Percentiles rank a stretch among this genome's conserved stretches.
Conservation (phyloP, 2,797 vertebrate genomes). For the Channallabes apus region DNA sequence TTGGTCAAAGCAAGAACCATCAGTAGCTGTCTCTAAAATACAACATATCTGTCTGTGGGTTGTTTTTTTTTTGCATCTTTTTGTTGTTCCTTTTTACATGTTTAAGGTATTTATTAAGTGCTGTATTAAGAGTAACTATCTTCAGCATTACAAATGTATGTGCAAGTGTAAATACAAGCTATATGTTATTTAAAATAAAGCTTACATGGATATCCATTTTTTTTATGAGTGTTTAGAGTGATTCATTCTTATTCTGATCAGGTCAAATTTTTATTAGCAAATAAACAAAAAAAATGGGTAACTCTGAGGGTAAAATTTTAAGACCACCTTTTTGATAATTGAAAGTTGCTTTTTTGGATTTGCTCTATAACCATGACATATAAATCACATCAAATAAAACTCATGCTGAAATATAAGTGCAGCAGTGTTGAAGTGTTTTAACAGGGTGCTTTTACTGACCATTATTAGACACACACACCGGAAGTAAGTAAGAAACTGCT, state of each 20-base stretch:
- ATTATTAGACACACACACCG: background rate
- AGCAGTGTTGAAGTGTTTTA: background rate
- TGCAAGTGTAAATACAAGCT: slow-evolving; percentile 58
- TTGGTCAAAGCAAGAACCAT: slow-evolving; percentile 4
- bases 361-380: background rate
- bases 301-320: background rate
- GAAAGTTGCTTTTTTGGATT: background rate
- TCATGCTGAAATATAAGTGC: background rate
- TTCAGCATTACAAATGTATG: slow-evolving; percentile 52
- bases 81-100: slow-evolving; percentile 16
- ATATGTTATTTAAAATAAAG: slow-evolving; percentile 64
- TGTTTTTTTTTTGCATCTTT: slow-evolving; percentile 2
- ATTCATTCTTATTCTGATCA: background rate
- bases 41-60: slow-evolving; percentile 14
- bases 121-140: slow-evolving; percentile 52
- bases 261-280: background rate
- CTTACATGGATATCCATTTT: slow-evolving; percentile 42
- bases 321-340: background rate
- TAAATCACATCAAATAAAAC: background rate
- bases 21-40: background rate
- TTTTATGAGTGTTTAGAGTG: slow-evolving; percentile 46
- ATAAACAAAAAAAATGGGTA: background rate
- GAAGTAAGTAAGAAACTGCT: background rate
- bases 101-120: slow-evolving; percentile 63
- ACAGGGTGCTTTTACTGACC: background rate